Base-by-base conservation (phyloP, 2,113 vertebrate species). In the Lates calcarifer region DNA sequence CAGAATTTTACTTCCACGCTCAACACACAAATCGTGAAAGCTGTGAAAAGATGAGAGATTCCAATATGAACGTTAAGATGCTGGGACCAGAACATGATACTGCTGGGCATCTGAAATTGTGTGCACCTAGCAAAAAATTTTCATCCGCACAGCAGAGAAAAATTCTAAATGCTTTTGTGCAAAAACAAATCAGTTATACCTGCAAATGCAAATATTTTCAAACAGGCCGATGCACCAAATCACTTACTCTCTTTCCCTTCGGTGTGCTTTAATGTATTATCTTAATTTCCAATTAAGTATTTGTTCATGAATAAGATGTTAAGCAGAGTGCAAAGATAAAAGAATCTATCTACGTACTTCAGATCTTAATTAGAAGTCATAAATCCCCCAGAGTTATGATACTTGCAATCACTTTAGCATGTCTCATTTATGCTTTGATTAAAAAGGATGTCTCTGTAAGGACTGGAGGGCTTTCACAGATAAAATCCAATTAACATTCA, bases 371-470 rank as follows among this genome's bases (percentile, higher is more conserved):
- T 84, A 83, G 68, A 85, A 84, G 82, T 43, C 45, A 49, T 61
- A 56, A 79, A 79, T 85, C 71, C 89, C 90, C 76, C 43, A 47
- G 84, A 87, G 84, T 62, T 78, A 66, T 55, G 73, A 83, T 87
- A 81, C 80, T 56, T 78, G 78, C 78, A 63, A 76, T 82, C 66
- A 82, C 81, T 85, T 88, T 70, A 74, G 58, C 79, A 83, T 66
- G 82, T 91, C 72, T 88, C 86, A 87, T 90, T 89, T 90, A 82
- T 89, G 90, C 86, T 84, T 87, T 87, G 87, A 87, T 91, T 86
- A 82, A 92, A 94, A 91, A 80, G 85, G 73, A 88, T 80, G 77
- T 88, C 64, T 74, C 53, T 81, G 82, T 73, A 51, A 81, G 45
- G 47, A 82, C 91, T 80, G 45, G 53, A 77, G 85, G 90, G 79